Evolutionary conservation across 2,113 vertebrate genomes (phyloP), one percentile per base, ranked within the genome.

Genomic region (Pardalotus punctatus): DNA sequence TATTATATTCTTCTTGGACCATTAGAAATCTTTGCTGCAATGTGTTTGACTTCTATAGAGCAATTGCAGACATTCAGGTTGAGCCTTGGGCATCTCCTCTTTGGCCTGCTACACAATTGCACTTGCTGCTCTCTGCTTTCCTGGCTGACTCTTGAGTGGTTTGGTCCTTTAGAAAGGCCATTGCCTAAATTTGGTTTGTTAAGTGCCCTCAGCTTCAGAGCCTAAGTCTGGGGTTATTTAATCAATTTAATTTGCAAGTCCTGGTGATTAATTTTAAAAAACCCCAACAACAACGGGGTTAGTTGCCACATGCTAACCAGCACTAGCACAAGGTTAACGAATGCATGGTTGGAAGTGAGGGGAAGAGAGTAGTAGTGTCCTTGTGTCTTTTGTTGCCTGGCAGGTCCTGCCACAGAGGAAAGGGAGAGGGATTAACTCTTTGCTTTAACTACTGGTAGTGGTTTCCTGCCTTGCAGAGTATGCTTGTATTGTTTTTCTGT

Each of bases 211-310:
- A 86, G 13, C 40, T 77, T 90, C 28, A 35, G 45, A 83, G 14
- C 33, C 20, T 22, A 22, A 66, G 22, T 51, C 22, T 11, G 25
- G 7, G 3, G 11, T 87, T 90, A 53, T 65, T 72, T 60, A 58
- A 71, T 78, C 24, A 60, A 45, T 86, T 70, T 77, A 21, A 74
- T 84, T 81, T 72, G 13, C 22, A 72, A 79, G 40, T 74, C 14
- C 14, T 74, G 51, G 14, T 70, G 29, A 60, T 64, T 73, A 51
- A 62, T 76, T 86, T 0, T 27, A 50, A 72, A 72, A 57, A 67
- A 42, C 1, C 0, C 2, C 3, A 29, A 36, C 20, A 45, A 10
- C 36, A 64, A 2, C 0, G 2, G 36, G 9, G 9, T 74, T 85
- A 23, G 74, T 84, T 8, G 35, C 24, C 38, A n/a, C 54, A 25